Percentiles rank a stretch among this genome's conserved stretches.
These are phyloP conservation scores for Dusona sp. DNA, from an alignment of 2,888 invertebrate species.

Conservation along the genomic window DNA sequence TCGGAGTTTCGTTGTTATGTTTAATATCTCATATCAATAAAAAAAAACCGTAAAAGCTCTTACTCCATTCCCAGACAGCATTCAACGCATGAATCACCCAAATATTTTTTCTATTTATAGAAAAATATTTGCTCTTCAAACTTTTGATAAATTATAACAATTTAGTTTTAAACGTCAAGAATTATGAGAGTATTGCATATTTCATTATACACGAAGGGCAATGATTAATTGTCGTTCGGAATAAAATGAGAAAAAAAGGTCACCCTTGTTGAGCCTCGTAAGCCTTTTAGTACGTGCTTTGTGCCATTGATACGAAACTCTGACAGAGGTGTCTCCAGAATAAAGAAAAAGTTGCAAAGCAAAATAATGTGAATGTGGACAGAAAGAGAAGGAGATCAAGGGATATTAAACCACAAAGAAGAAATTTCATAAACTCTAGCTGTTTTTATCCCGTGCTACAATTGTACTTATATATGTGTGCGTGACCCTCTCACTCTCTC, in stretches of 20 bases:
- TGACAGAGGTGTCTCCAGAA: not conserved
- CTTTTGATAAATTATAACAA: not conserved
- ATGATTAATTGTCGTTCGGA: not conserved
- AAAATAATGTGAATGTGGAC: conserved; percentile 36
- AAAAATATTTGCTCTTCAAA: not conserved
- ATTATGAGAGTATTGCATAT: not conserved
- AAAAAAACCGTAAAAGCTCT: not conserved
- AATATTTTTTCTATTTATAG: not conserved
- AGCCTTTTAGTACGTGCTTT: conserved; percentile 26
- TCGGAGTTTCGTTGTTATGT: not conserved
- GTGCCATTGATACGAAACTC: conserved; percentile 11
- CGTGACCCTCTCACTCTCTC: not conserved
- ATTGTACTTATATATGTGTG: not conserved
- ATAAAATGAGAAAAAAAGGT: not conserved
- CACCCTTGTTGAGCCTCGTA: conserved; percentile 1
- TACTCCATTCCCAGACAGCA: not conserved
- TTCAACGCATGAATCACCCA: not conserved
- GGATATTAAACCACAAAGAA: conserved; percentile 51
- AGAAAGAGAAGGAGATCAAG: conserved; percentile 46
- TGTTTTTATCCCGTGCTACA: conserved; percentile 15
- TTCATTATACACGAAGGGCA: not conserved
- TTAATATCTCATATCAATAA: not conserved
- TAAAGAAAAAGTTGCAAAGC: conserved; percentile 15
- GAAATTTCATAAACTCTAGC: conserved; percentile 66
- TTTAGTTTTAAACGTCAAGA: not conserved